Conservation (phyloP, 2,113 vertebrate genomes). For the Sardina pilchardus region DNA sequence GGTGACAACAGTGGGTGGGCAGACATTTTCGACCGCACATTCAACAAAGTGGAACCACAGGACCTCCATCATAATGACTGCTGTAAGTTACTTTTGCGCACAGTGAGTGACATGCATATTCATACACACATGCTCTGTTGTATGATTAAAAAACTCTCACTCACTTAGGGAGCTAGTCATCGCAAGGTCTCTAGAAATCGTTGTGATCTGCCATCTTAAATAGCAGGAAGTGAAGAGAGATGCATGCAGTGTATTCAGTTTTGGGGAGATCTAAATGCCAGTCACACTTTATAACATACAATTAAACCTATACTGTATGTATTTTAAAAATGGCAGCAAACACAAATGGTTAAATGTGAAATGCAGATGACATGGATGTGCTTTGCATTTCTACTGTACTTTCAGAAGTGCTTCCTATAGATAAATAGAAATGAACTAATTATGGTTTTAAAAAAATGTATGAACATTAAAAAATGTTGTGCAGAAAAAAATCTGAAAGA, state of each 20-base stretch:
- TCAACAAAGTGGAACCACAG: slow-evolving; percentile 61
- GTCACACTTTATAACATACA: not conserved
- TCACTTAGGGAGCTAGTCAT: not conserved
- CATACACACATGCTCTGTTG: not conserved
- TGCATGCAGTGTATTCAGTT: not conserved
- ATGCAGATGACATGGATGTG: not conserved
- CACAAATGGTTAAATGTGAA: not conserved
- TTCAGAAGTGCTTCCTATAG: not conserved
- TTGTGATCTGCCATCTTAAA: not conserved
- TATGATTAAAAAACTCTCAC: not conserved
- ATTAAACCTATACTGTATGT: not conserved
- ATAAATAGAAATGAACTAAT: not conserved
- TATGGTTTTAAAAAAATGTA: not conserved
- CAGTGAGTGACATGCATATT: not conserved
- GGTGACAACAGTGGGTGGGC: slow-evolving; percentile 76
- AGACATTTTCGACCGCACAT: slow-evolving; percentile 68
- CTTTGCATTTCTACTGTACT: not conserved
- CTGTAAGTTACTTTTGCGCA: slow-evolving; percentile 67
- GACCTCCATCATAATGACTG: slow-evolving; percentile 67
- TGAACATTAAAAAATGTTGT: not conserved
- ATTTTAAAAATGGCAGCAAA: not conserved
- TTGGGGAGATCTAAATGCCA: not conserved
- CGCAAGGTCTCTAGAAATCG: not conserved
- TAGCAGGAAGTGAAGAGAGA: not conserved
- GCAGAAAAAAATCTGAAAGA: not conserved